Evolutionary conservation across 1,140 invertebrate genomes (phyloP).

Genomic region (Drosophila prosaltans): DNA sequence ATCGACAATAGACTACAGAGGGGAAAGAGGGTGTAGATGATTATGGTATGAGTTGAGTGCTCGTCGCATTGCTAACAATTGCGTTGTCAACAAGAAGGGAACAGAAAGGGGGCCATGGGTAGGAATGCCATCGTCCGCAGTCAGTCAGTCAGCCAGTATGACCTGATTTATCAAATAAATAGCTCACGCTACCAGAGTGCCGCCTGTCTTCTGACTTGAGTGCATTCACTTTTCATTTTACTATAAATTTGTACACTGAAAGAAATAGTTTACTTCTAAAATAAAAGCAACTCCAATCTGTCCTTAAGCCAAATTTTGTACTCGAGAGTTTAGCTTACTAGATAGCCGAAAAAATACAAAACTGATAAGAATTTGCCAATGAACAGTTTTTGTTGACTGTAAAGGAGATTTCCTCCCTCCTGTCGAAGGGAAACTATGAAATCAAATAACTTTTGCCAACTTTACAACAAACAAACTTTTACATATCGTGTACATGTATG

Average conservation of each 20-base stretch:
- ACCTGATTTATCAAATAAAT: conserved; percentile 80
- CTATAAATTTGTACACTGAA: conserved; percentile 38
- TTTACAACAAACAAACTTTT: conserved; percentile 47
- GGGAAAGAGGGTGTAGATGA: conserved; percentile 14
- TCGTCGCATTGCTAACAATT: conserved; percentile 53
- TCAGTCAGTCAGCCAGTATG: conserved; percentile 62
- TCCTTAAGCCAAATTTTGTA: too few relatives aligned
- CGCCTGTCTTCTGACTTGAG: conserved; percentile 48
- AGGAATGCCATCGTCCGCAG: conserved; percentile 38
- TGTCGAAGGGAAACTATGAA: conserved; percentile 34
- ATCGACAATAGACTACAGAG: conserved; percentile 1
- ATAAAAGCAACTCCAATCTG: too few relatives aligned
- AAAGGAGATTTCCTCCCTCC: background rate
- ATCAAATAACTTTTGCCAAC: conserved; percentile 61
- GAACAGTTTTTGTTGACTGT: too few relatives aligned
- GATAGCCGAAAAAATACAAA: too few relatives aligned
- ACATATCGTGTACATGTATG: conserved; percentile 10
- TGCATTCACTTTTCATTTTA: conserved; percentile 74
- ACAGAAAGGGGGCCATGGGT: background rate
- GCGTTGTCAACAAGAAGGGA: background rate
- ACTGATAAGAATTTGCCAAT: background rate
- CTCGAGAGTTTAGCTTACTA: too few relatives aligned
- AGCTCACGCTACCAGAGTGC: conserved; percentile 43
- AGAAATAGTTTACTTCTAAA: conserved; percentile 11
- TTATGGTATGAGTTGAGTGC: conserved; percentile 30